Percentiles rank a stretch among this genome's conserved stretches.
phyloP scores from a whole-genome alignment of 2,113 vertebrate genomes.

The Gymnorhina tibicen region DNA sequence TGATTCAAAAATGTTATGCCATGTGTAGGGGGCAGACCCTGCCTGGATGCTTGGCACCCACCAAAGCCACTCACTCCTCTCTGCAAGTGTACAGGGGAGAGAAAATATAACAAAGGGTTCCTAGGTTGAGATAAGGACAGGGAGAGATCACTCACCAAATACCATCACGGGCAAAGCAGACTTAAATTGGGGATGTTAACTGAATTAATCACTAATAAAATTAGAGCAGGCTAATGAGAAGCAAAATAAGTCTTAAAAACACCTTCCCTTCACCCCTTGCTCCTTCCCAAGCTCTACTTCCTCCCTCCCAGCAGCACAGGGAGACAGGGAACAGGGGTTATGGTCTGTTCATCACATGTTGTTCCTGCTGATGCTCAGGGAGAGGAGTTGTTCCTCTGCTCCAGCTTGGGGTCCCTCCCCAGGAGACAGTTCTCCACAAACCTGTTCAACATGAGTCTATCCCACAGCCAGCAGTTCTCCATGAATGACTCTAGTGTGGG shows the following conservation, averaged over 20 bases:
- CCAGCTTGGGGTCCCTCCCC: accelerated
- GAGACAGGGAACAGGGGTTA: neutral
- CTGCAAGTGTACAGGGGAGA: neutral
- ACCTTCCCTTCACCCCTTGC: neutral
- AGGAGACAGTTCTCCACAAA: neutral
- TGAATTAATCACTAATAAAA: neutral
- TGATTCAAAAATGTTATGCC: neutral
- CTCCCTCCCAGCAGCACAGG: neutral
- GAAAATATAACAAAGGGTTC: neutral
- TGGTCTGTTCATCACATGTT: accelerated
- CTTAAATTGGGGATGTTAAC: neutral
- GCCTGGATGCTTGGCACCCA: neutral
- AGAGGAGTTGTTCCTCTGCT: accelerated
- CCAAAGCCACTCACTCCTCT: neutral
- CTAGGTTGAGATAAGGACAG: neutral
- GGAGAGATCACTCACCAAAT: neutral
- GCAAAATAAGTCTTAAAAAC: neutral
- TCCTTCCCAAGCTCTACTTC: neutral
- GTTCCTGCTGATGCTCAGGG: neutral
- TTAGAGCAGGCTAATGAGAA: neutral
- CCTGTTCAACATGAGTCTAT: accelerated
- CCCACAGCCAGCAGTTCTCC: neutral
- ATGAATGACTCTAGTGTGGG: accelerated
- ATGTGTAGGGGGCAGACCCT: accelerated
- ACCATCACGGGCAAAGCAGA: neutral